Percentiles rank a stretch among this genome's conserved stretches.
These are phyloP conservation scores for Aegotheles bennettii DNA, from an alignment of 2,113 vertebrate genomes.

Conservation along the genomic window DNA sequence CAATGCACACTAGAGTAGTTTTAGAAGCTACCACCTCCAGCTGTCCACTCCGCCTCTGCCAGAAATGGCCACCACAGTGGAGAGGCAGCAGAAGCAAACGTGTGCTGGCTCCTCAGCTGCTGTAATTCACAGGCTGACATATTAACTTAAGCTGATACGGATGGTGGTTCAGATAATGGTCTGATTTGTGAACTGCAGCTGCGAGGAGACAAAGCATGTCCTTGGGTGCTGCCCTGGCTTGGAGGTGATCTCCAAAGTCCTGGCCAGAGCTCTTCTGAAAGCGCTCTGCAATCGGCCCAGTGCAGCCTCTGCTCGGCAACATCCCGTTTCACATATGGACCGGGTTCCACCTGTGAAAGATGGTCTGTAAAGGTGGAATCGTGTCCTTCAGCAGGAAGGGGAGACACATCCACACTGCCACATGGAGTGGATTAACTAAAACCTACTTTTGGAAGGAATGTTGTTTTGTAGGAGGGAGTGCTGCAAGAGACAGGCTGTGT, in stretches of 20 bases:
- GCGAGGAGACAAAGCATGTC: neutral
- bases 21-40: constrained; percentile 18
- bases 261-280: neutral
- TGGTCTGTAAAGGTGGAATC: neutral
- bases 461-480: neutral
- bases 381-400: neutral
- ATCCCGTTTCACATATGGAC: neutral
- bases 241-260: neutral
- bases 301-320: neutral
- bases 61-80: neutral
- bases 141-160: neutral
- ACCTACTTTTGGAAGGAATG: neutral
- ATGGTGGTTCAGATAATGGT: neutral
- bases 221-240: neutral
- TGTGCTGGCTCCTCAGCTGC: neutral
- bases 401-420: neutral
- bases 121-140: neutral
- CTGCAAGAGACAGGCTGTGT: neutral
- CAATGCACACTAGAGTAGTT: neutral
- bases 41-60: constrained; percentile 7
- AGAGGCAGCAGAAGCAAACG: neutral
- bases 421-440: neutral
- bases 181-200: neutral
- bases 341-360: neutral
- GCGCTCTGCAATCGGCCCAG: rapidly evolving